phyloP scores from a whole-genome alignment of 2,113 vertebrate genomes.

The Colaptes auratus region DNA sequence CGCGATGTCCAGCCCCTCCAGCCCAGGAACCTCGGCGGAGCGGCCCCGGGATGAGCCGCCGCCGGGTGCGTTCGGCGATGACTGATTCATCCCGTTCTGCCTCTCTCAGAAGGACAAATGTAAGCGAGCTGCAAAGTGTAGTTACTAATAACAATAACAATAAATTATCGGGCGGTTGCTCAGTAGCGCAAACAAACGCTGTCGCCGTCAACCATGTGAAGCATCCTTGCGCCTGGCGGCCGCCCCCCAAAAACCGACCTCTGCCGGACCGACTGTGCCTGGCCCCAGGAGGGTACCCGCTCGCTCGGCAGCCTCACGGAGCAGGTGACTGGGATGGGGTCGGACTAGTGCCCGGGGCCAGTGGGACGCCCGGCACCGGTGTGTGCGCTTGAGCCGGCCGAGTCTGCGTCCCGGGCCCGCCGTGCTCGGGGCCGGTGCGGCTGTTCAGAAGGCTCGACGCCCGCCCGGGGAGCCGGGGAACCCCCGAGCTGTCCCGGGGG shows the following conservation, averaged over 20 bases:
- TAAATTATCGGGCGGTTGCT: constrained; percentile 36
- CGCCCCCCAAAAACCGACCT: not conserved
- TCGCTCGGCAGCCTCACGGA: not conserved
- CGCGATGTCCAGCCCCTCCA: not conserved
- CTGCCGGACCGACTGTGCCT: not conserved
- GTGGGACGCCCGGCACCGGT: too few species aligned
- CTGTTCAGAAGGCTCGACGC: not conserved
- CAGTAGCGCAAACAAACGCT: constrained; percentile 13
- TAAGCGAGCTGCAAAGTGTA: constrained; percentile 41
- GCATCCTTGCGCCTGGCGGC: not conserved
- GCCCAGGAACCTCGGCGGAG: not conserved
- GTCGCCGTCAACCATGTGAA: not conserved
- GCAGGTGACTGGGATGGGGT: not conserved
- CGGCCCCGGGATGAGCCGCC: not conserved
- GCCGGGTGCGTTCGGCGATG: not conserved
- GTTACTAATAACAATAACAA: constrained; percentile 59
- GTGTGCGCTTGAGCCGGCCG: not conserved
- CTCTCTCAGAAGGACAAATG: constrained; percentile 21
- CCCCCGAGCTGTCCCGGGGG: not conserved
- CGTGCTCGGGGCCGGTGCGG: not conserved
- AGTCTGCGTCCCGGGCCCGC: not conserved
- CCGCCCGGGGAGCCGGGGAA: not conserved
- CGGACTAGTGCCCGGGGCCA: not conserved
- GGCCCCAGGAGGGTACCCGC: too few species aligned
- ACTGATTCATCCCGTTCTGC: not conserved